Conservation (phyloP, 2,113 vertebrate genomes). For the Gallinago media region DNA sequence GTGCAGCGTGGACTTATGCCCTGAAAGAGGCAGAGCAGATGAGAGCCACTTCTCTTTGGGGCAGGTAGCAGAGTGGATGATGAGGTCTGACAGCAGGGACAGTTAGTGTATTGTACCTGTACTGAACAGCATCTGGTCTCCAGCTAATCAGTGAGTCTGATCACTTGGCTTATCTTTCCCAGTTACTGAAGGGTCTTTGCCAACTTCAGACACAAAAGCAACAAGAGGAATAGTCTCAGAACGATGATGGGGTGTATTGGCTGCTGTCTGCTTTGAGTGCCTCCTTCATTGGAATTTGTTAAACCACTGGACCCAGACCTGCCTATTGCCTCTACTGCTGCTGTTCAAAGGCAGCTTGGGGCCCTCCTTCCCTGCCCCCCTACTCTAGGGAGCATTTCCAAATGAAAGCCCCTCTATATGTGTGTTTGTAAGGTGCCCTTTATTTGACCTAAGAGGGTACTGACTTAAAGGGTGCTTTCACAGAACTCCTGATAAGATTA, state of each 20-base stretch:
- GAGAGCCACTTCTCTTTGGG: not conserved
- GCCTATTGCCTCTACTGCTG: not conserved
- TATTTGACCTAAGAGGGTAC: slow-evolving; percentile 36
- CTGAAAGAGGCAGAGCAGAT: not conserved
- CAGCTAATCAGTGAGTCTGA: not conserved
- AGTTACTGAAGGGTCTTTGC: not conserved
- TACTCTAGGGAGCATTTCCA: not conserved
- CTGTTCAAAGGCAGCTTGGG: slow-evolving; percentile 20
- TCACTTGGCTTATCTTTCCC: not conserved
- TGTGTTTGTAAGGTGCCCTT: slow-evolving; percentile 46
- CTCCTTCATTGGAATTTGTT: not conserved
- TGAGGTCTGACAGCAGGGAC: not conserved
- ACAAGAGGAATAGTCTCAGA: not conserved
- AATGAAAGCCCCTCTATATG: slow-evolving; percentile 57
- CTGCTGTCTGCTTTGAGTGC: slow-evolving; percentile 35
- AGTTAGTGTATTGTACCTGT: not conserved
- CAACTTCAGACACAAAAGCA: not conserved
- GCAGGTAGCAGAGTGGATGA: not conserved
- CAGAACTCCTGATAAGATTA: slow-evolving; percentile 59
- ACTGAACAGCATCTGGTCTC: not conserved
- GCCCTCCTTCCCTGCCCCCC: not conserved
- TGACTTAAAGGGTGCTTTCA: slow-evolving; percentile 61
- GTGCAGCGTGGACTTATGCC: not conserved
- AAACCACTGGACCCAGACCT: not conserved
- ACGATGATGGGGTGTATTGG: not conserved